Percentiles rank a stretch among this genome's conserved stretches.
These are phyloP conservation scores for Teleopsis dalmanni DNA, from an alignment of 1,140 invertebrate species.

Conservation along the genomic window DNA sequence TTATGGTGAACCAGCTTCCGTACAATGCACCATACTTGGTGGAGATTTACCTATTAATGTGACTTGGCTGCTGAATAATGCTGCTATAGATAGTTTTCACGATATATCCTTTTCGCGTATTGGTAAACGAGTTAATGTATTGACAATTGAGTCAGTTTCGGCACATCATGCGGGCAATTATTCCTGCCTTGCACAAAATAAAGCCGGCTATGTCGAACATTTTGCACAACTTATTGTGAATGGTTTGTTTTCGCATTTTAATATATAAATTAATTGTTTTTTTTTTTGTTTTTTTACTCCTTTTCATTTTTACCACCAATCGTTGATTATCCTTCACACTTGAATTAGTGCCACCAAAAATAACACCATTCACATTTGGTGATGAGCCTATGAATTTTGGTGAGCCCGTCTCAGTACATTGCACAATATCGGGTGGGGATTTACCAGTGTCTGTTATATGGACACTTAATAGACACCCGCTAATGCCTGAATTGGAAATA, in stretches of 20 bases:
- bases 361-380: constrained; percentile 58
- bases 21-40: constrained; percentile 64
- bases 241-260: constrained; percentile 49
- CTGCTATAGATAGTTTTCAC: constrained; percentile 40
- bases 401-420: constrained; percentile 60
- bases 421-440: constrained; percentile 66
- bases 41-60: constrained; percentile 62
- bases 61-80: constrained; percentile 60
- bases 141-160: constrained; percentile 47
- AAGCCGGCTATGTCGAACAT: constrained; percentile 58
- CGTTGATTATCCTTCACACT: background rate
- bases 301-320: constrained; percentile 12
- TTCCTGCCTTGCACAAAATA: constrained; percentile 60
- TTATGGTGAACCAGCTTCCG: constrained; percentile 63
- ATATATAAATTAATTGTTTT: constrained; percentile 11
- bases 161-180: constrained; percentile 55
- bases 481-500: constrained; percentile 28
- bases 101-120: constrained; percentile 53
- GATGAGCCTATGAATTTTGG: constrained; percentile 61
- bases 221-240: constrained; percentile 63
- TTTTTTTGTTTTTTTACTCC: constrained; percentile 10
- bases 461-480: constrained; percentile 54
- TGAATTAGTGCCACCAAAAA: constrained; percentile 55
- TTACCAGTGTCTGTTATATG: constrained; percentile 63
- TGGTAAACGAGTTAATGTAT: constrained; percentile 45